Conservation (phyloP, 2,113 vertebrate genomes). For the Trachemys scripta region DNA sequence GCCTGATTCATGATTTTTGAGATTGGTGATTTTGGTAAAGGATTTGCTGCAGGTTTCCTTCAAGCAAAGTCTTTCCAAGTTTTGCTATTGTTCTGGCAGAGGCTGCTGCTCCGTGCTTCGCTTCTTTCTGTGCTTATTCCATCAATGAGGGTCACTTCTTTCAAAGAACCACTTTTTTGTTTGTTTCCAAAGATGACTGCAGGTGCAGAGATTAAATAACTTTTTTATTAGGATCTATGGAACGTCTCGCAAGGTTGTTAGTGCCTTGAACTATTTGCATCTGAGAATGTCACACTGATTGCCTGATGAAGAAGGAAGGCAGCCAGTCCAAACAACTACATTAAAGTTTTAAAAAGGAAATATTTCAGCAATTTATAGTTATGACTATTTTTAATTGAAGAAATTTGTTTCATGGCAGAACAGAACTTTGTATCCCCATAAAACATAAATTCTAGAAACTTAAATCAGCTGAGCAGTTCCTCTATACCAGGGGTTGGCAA, state of each 20-base stretch:
- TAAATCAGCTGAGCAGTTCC: neutral
- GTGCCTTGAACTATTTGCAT: neutral
- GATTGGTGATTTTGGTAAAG: neutral
- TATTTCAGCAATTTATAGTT: neutral
- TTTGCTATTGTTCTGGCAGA: neutral
- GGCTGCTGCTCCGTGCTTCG: neutral
- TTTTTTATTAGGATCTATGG: neutral
- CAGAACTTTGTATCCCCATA: neutral
- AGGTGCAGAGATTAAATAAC: neutral
- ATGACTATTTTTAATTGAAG: neutral
- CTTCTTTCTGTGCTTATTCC: neutral
- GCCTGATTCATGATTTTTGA: neutral
- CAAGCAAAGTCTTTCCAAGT: neutral
- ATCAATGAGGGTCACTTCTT: neutral
- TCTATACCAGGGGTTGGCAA: neutral
- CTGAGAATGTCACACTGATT: neutral
- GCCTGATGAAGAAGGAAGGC: constrained; percentile 21
- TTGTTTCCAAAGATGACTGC: constrained; percentile 5
- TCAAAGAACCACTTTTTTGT: neutral
- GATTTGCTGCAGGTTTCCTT: neutral
- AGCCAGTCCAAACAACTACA: neutral
- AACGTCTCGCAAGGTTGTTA: neutral
- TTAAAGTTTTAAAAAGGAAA: neutral
- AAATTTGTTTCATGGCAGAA: neutral
- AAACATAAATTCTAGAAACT: neutral